These are phyloP conservation scores for Holacanthus passer DNA, from an alignment of 2,113 vertebrate genomes.

Conservation along the genomic window DNA sequence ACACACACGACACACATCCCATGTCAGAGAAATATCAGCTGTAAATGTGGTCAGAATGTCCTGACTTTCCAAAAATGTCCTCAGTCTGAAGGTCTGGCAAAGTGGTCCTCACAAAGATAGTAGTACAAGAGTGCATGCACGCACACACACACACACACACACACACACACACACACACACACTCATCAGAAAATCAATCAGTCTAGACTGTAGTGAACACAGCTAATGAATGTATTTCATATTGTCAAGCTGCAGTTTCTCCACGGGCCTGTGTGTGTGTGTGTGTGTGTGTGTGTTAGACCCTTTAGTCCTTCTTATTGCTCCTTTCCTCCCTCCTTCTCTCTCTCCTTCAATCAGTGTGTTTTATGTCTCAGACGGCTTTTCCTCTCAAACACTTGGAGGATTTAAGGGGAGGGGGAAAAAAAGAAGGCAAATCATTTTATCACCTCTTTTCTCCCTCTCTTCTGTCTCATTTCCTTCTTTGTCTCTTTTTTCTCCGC, in stretches of 20 bases:
- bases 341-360: constrained; percentile 14
- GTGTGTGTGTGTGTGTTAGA: constrained; percentile 23
- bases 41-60: neutral
- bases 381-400: constrained; percentile 28
- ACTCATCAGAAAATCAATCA: constrained; percentile 19
- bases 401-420: constrained; percentile 31
- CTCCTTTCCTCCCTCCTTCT: constrained; percentile 2
- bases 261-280: neutral
- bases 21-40: too few relatives aligned
- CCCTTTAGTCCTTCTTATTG: constrained; percentile 28
- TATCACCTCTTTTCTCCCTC: constrained; percentile 45
- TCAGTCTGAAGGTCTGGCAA: too few relatives aligned
- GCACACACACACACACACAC: constrained; percentile 5
- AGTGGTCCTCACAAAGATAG: neutral
- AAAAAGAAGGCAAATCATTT: constrained; percentile 52
- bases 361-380: constrained; percentile 42
- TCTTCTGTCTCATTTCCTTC: constrained; percentile 52
- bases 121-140: neutral
- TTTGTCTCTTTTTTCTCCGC: constrained; percentile 19
- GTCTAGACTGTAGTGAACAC: constrained; percentile 46
- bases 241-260: constrained; percentile 35
- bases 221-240: constrained; percentile 43
- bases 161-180: constrained; percentile 13
- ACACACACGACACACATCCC: too few relatives aligned
- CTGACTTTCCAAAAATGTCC: neutral